Conservation (phyloP, 2,888 invertebrate species). For the Leucania comma region DNA sequence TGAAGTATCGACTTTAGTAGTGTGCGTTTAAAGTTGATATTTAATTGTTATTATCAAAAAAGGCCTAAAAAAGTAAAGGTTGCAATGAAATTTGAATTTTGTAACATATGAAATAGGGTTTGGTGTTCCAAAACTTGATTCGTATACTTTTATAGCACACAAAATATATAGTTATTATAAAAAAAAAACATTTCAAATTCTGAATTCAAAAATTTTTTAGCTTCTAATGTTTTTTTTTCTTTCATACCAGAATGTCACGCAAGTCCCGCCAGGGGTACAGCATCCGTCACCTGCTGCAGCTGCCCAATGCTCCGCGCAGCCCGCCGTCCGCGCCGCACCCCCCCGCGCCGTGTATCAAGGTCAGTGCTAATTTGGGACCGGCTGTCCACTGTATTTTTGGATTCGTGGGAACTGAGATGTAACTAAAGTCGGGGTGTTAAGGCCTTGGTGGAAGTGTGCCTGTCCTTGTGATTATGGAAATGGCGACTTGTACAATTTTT, state of each 20-base stretch:
- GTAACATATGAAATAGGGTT: neutral
- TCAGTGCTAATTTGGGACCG: constrained; percentile 65
- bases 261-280: constrained; percentile 88
- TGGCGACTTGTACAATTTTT: neutral
- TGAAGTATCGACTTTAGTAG: neutral
- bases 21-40: neutral
- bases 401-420: neutral
- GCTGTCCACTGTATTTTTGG: constrained; percentile 17
- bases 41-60: neutral
- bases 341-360: constrained; percentile 84
- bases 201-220: neutral
- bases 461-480: neutral
- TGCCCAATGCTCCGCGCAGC: constrained; percentile 83
- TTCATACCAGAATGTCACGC: constrained; percentile 85
- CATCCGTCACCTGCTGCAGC: constrained; percentile 88
- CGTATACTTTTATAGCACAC: too few relatives aligned
- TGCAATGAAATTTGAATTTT: neutral
- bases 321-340: constrained; percentile 78
- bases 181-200: neutral
- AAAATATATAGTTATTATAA: too few relatives aligned
- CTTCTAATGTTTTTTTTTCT: neutral
- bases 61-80: too few relatives aligned
- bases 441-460: neutral
- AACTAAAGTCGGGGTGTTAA: neutral
- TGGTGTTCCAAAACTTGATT: neutral